Percentiles rank a stretch among this genome's conserved stretches.
These are phyloP conservation scores for Epiblema foenella DNA, from an alignment of 2,888 invertebrate species.

Conservation along the genomic window DNA sequence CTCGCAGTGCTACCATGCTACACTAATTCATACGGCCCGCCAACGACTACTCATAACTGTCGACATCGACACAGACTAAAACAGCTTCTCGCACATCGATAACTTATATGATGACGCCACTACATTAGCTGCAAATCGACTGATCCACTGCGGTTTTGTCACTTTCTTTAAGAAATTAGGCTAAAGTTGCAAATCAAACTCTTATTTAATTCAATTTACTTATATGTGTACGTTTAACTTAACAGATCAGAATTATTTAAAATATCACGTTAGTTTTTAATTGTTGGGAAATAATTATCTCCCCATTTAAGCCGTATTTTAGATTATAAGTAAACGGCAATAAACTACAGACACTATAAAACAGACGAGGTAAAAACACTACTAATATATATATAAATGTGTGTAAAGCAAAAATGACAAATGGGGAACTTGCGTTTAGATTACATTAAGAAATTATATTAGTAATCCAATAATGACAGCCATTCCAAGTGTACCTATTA, in stretches of 20 bases:
- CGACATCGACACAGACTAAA: slow-evolving; percentile 71
- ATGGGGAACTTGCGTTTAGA: too few relatives aligned
- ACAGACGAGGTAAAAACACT: background rate
- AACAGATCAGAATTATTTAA: too few relatives aligned
- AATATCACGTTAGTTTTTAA: background rate
- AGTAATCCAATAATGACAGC: too few relatives aligned
- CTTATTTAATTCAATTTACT: background rate
- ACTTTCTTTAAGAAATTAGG: slow-evolving; percentile 18
- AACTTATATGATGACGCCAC: slow-evolving; percentile 59
- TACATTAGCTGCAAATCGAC: slow-evolving; percentile 47
- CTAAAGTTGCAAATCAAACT: slow-evolving; percentile 10
- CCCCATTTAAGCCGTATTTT: background rate
- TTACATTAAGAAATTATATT: too few relatives aligned
- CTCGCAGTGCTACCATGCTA: slow-evolving; percentile 80
- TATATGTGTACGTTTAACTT: background rate
- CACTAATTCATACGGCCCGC: slow-evolving; percentile 81
- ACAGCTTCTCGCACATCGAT: slow-evolving; percentile 74
- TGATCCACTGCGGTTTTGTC: slow-evolving; percentile 3
- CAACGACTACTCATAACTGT: slow-evolving; percentile 73
- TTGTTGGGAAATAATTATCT: background rate
- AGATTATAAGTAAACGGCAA: too few relatives aligned
- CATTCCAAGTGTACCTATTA: too few relatives aligned
- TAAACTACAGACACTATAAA: slow-evolving; percentile 2
- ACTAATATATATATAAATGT: too few relatives aligned
- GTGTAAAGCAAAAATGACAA: too few relatives aligned